These are phyloP conservation scores for Dascyllus trimaculatus DNA, from an alignment of 2,113 vertebrate species.

Conservation along the genomic window DNA sequence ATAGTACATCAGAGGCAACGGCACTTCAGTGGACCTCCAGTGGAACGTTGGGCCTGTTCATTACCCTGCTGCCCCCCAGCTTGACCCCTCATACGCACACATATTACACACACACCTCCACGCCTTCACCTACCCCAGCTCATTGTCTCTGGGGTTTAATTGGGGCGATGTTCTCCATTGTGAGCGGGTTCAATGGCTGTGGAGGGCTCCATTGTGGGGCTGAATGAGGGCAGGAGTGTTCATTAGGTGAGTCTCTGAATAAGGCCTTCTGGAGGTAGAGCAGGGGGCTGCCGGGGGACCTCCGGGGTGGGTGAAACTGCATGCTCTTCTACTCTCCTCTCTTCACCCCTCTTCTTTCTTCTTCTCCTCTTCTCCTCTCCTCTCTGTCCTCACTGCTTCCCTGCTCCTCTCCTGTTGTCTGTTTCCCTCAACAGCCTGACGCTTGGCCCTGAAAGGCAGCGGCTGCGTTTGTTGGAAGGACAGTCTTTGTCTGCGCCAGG, in stretches of 20 bases:
- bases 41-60: conserved; percentile 80
- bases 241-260: conserved; percentile 89
- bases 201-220: conserved; percentile 85
- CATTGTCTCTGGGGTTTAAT: conserved; percentile 88
- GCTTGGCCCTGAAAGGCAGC: conserved; percentile 85
- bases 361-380: conserved; percentile 51
- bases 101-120: conserved; percentile 80
- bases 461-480: conserved; percentile 79
- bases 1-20: conserved; percentile 85
- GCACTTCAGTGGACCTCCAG: conserved; percentile 84
- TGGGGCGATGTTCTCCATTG: conserved; percentile 88
- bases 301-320: conserved; percentile 80
- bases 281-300: conserved; percentile 70
- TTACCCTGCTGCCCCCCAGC: conserved; percentile 83
- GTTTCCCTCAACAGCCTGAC: conserved; percentile 80
- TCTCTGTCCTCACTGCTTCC: conserved; percentile 57
- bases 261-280: conserved; percentile 81
- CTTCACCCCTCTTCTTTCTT: conserved; percentile 43
- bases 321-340: conserved; percentile 59
- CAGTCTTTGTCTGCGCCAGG: conserved; percentile 73
- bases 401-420: conserved; percentile 72
- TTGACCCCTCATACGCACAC: conserved; percentile 75
- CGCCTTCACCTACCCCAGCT: conserved; percentile 75
- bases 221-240: conserved; percentile 90
- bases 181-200: conserved; percentile 83